These are phyloP conservation scores for Apocrypta bakeri DNA, from an alignment of 1,140 invertebrate genomes.

Conservation along the genomic window DNA sequence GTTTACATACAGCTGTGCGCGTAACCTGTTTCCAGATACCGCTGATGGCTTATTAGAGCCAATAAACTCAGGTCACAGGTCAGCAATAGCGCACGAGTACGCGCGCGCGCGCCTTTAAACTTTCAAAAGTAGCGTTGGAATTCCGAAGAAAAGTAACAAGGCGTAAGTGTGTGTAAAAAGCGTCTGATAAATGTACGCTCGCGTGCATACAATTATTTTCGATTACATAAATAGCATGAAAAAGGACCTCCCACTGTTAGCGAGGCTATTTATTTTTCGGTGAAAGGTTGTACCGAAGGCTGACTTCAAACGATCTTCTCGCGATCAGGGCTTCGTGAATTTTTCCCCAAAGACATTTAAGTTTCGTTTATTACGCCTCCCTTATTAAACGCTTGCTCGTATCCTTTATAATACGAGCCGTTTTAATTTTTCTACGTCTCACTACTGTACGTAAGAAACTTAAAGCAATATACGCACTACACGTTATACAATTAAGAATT, in stretches of 20 bases:
- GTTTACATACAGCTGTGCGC: no score
- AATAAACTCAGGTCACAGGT: neutral
- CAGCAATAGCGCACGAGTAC: neutral
- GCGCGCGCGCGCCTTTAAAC: no score
- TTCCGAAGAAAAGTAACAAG: no score
- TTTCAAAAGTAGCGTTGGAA: no score
- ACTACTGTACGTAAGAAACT: no score
- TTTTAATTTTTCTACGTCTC: neutral
- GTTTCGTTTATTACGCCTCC: neutral
- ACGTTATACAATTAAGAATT: no score
- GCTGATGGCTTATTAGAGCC: neutral
- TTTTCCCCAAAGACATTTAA: neutral
- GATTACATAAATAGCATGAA: slow-evolving; percentile 12
- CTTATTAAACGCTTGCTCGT: neutral
- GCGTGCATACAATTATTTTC: neutral
- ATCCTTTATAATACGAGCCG: neutral
- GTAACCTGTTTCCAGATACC: neutral
- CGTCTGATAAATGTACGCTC: neutral
- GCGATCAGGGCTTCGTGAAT: neutral
- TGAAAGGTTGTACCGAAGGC: slow-evolving; percentile 15
- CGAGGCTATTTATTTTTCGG: neutral
- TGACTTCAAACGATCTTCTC: neutral
- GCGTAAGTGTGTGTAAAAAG: neutral
- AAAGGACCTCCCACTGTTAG: slow-evolving; percentile 1
- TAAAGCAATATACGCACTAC: no score